These are phyloP conservation scores for Diarsia brunnea DNA, from an alignment of 2,888 invertebrate species.

Conservation along the genomic window DNA sequence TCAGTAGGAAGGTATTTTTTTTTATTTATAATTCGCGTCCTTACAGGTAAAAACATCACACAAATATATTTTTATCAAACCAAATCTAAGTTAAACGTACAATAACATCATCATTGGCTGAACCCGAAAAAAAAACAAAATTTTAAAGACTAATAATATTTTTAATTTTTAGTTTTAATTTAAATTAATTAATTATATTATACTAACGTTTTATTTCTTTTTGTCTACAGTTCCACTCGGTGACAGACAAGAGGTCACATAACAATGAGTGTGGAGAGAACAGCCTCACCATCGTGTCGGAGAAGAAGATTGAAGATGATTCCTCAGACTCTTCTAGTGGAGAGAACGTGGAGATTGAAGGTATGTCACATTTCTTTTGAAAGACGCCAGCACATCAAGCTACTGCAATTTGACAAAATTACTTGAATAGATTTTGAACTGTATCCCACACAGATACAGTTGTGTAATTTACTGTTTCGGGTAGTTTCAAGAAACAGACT, in stretches of 20 bases:
- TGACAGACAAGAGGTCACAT: conserved; percentile 86
- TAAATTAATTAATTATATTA: background rate
- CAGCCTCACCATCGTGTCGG: conserved; percentile 86
- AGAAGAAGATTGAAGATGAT: conserved; percentile 88
- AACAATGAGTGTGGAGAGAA: conserved; percentile 85
- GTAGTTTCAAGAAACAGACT: background rate
- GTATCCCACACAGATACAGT: too few species aligned
- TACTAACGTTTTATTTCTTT: conserved; percentile 33
- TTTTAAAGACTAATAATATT: too few species aligned
- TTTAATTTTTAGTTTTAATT: too few species aligned
- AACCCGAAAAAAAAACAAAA: background rate
- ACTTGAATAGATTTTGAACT: too few species aligned
- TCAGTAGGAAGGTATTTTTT: too few species aligned
- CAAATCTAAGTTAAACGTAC: background rate
- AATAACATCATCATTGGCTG: background rate
- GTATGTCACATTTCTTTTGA: conserved; percentile 69
- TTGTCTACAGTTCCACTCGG: conserved; percentile 86
- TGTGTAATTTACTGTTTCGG: too few species aligned
- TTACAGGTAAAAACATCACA: background rate
- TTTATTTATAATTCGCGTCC: too few species aligned
- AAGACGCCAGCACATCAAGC: too few species aligned
- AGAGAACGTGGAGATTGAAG: conserved; percentile 88
- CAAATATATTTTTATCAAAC: background rate
- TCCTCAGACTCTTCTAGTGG: conserved; percentile 86
- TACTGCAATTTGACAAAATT: too few species aligned